Base-by-base conservation (phyloP, 2,113 vertebrate species). In the Pagrus major region DNA sequence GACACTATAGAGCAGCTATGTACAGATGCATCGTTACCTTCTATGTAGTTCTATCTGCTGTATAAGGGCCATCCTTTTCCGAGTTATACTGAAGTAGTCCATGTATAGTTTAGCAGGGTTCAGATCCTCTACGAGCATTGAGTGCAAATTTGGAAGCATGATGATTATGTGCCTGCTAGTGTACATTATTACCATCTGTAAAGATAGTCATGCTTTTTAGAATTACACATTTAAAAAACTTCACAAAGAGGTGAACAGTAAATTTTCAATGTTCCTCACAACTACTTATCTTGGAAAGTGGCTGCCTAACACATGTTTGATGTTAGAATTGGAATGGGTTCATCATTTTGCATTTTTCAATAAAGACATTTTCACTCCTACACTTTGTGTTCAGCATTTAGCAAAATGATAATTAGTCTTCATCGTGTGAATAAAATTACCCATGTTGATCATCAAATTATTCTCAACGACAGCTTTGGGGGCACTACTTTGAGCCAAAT, bases 1-100 rank as follows among this genome's bases (percentile, higher is more conserved):
- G 84, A 88, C 80, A 81, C 70, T 47, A 72, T 90, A 87, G 87
- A 90, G 91, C 86, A 90, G 82, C 90, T 87, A 83, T 91, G 89
- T 94, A 92, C 89, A 88, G 84, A 86, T 77, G 78, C 78, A 76
- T 86, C 18, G 66, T 71, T 81, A 68, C 51, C 27, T 56, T 83
- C 37, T 80, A 73, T 74, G 41, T 83, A 81, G 75, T 80, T 89
- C 35, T 77, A 67, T 81, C 86, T 89, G 84, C 90, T 88, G 85
- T 91, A 77, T 80, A 72, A 79, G 82, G 81, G 61, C 84, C 70
- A 60, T 82, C 52, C 60, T 78, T 86, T 59, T 31, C 70, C 18
- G 3, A 73, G 59, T 80, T 80, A 84, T 82, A 71, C 69, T 73
- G 66, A 86, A 63, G 42, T 80, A 85, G 82, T 89, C 46, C 54